These are phyloP conservation scores for Himalopsyche kuldschensis DNA, from an alignment of 2,888 invertebrate species.

Conservation along the genomic window DNA sequence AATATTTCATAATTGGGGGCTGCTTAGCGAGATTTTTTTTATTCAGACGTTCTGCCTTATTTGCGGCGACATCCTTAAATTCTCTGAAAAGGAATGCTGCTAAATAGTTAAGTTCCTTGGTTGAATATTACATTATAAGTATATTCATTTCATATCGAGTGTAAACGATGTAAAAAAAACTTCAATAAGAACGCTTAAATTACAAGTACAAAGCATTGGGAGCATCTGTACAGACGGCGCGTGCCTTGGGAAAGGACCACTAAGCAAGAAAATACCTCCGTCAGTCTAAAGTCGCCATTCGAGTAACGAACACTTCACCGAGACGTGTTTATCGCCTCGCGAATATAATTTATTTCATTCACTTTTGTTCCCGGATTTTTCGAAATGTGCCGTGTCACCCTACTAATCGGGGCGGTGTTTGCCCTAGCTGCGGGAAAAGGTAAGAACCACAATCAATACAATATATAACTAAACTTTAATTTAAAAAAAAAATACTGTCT, in stretches of 20 bases:
- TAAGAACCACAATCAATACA: not conserved
- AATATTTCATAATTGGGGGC: no score
- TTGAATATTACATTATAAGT: no score
- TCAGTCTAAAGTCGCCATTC: slow-evolving; percentile 16
- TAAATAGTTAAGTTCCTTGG: no score
- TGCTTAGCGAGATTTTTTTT: no score
- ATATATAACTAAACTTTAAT: not conserved
- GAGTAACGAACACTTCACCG: not conserved
- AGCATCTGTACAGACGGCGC: not conserved
- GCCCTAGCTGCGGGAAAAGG: slow-evolving; percentile 19
- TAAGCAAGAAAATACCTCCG: not conserved
- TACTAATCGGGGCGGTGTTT: slow-evolving; percentile 18
- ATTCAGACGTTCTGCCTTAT: no score
- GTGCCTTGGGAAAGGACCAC: not conserved
- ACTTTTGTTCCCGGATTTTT: not conserved
- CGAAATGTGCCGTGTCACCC: slow-evolving; percentile 19
- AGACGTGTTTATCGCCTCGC: not conserved
- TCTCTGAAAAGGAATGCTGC: no score
- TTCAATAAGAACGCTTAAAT: no score
- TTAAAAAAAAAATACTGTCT: not conserved
- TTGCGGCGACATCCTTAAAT: no score
- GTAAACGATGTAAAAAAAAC: no score
- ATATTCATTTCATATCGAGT: no score
- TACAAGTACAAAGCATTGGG: not conserved
- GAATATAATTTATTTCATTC: not conserved